These are phyloP conservation scores for Microtus pennsylvanicus DNA, from an alignment of 2,113 vertebrate species.

Conservation along the genomic window DNA sequence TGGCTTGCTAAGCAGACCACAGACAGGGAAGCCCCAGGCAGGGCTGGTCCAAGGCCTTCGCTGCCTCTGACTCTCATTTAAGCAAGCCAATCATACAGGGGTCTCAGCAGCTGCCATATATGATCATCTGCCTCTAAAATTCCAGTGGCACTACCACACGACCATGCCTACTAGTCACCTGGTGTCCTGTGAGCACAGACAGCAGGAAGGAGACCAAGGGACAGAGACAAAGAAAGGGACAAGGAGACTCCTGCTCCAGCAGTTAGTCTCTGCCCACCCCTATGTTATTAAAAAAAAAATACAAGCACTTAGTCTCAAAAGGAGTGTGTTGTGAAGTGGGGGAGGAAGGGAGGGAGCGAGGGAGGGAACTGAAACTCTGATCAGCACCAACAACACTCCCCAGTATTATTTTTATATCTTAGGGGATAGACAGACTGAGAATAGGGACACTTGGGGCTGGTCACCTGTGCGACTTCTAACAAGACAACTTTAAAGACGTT, in stretches of 20 bases:
- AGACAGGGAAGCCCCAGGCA: not conserved
- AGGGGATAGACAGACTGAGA: not conserved
- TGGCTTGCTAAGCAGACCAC: not conserved
- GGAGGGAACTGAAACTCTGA: not conserved
- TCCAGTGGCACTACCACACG: not conserved
- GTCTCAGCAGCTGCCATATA: not conserved
- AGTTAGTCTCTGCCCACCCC: not conserved
- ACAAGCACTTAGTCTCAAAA: not conserved
- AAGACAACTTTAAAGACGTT: not conserved
- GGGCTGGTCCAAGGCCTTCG: not conserved
- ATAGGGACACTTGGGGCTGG: not conserved
- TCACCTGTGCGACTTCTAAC: not conserved
- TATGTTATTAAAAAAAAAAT: conserved; percentile 18
- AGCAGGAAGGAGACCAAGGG: not conserved
- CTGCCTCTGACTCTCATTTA: not conserved
- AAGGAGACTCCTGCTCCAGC: not conserved
- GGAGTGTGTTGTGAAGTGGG: not conserved
- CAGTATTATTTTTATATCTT: not conserved
- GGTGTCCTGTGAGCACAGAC: not conserved
- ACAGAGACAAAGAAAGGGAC: not conserved
- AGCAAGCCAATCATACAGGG: not conserved
- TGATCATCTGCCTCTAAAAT: not conserved
- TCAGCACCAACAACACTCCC: conserved; percentile 12
- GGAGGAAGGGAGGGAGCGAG: not conserved
- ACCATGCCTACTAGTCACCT: not conserved